Percentiles rank a stretch among this genome's conserved stretches.
Evolutionary conservation across 2,113 vertebrate genomes (phyloP).

Genomic region (Aix galericulata): DNA sequence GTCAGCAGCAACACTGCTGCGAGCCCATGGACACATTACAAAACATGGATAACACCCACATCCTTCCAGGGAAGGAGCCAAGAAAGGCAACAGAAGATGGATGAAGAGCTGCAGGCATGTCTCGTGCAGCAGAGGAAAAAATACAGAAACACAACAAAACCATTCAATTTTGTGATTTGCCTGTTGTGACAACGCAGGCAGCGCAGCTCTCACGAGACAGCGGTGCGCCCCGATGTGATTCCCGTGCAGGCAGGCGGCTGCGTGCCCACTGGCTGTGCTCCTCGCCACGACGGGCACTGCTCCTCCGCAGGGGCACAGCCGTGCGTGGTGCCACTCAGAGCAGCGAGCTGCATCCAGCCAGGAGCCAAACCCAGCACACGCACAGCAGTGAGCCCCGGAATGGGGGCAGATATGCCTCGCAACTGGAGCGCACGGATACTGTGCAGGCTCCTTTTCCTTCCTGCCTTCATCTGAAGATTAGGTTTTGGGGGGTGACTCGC

Average conservation of each 20-base stretch:
- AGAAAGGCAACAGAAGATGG: background rate
- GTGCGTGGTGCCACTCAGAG: background rate
- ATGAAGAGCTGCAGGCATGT: background rate
- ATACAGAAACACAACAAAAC: background rate
- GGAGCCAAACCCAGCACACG: background rate
- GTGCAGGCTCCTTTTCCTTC: rapidly evolving
- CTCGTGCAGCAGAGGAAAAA: background rate
- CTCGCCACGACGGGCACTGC: background rate
- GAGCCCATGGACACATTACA: background rate
- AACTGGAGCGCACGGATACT: background rate
- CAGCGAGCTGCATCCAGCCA: background rate
- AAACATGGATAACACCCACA: slow-evolving; percentile 51
- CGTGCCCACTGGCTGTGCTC: background rate
- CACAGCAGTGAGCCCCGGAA: rapidly evolving
- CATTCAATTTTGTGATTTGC: background rate
- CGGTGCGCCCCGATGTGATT: too few species aligned
- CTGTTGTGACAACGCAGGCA: rapidly evolving
- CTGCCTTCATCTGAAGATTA: background rate
- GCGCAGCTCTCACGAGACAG: background rate
- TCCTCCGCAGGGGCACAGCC: background rate
- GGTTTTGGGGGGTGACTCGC: rapidly evolving
- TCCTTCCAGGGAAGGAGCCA: slow-evolving; percentile 22
- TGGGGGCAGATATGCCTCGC: background rate
- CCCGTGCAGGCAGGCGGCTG: background rate
- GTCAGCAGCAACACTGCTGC: background rate